A percentile compares a stretch with the other conserved stretches of the same genome.
Evolutionary conservation across 2,888 invertebrate genomes (phyloP).

Genomic region (Drosophila peninsularis): DNA sequence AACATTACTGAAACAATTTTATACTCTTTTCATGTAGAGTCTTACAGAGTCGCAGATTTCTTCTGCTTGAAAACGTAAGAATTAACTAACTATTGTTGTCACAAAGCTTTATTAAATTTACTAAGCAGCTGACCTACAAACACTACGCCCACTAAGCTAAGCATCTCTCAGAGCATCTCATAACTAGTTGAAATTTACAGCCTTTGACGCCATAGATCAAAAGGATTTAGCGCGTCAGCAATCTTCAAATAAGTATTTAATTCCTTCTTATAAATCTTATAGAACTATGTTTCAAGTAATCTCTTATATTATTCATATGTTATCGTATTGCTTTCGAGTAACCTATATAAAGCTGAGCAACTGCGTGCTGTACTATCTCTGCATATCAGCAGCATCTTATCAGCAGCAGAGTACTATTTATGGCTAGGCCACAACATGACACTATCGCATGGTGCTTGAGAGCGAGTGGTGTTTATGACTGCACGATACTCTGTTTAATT

Average conservation of each 20-base stretch:
- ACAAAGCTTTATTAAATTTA: no score
- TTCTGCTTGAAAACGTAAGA: no score
- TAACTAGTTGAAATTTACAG: background rate
- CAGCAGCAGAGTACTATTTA: slow-evolving; percentile 6
- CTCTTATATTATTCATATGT: background rate
- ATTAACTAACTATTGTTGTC: no score
- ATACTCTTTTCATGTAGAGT: no score
- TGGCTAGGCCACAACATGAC: slow-evolving; percentile 3
- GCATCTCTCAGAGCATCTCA: no score
- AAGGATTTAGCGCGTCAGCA: background rate
- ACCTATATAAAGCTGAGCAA: background rate
- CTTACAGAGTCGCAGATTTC: no score
- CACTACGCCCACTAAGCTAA: no score
- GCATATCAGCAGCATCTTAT: slow-evolving; percentile 3
- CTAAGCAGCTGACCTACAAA: no score
- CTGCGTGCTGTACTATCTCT: background rate
- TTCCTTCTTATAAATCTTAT: background rate
- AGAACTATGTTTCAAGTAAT: background rate
- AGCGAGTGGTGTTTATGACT: background rate
- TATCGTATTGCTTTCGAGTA: background rate
- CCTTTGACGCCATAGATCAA: background rate
- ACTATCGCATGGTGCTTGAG: background rate
- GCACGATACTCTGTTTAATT: background rate
- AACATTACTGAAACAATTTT: no score
- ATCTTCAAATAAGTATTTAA: background rate